Evolutionary conservation across 1,140 invertebrate genomes (phyloP).

Genomic region (Eriocheir sinensis): DNA sequence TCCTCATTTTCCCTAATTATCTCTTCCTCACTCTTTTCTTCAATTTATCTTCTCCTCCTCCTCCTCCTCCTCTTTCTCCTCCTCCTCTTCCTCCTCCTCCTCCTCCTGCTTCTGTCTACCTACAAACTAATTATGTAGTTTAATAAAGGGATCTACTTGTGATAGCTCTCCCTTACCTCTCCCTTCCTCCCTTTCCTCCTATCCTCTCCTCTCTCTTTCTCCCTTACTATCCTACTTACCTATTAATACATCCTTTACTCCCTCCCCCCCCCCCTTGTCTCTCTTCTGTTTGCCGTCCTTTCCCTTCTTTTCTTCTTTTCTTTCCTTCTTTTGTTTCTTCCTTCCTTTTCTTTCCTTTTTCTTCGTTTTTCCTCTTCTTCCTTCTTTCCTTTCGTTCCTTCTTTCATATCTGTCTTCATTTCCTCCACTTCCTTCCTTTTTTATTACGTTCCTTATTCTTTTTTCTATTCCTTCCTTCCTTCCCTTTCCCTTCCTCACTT

Average conservation of each 20-base stretch:
- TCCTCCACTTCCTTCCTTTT: too few relatives aligned
- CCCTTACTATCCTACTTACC: neutral
- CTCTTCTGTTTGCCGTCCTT: neutral
- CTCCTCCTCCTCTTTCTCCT: neutral
- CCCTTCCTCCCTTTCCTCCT: neutral
- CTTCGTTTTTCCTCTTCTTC: neutral
- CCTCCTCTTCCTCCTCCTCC: conserved; percentile 2
- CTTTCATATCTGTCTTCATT: too few relatives aligned
- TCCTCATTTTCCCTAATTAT: too few relatives aligned
- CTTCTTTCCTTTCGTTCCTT: neutral
- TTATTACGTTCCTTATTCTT: too few relatives aligned
- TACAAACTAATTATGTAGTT: neutral
- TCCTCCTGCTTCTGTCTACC: neutral
- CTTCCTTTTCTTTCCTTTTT: neutral
- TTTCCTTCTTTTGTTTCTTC: too few relatives aligned
- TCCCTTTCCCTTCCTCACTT: too few relatives aligned
- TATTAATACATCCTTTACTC: too few relatives aligned
- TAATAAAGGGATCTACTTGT: neutral
- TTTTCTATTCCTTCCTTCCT: too few relatives aligned
- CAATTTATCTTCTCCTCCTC: too few relatives aligned
- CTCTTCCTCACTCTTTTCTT: neutral
- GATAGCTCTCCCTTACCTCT: neutral
- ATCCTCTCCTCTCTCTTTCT: neutral
- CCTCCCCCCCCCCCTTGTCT: neutral
- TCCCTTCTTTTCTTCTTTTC: neutral